A percentile compares a stretch with the other conserved stretches of the same genome.
phyloP scores from a whole-genome alignment of 2,797 vertebrate genomes.

The Ambastaia sidthimunki region DNA sequence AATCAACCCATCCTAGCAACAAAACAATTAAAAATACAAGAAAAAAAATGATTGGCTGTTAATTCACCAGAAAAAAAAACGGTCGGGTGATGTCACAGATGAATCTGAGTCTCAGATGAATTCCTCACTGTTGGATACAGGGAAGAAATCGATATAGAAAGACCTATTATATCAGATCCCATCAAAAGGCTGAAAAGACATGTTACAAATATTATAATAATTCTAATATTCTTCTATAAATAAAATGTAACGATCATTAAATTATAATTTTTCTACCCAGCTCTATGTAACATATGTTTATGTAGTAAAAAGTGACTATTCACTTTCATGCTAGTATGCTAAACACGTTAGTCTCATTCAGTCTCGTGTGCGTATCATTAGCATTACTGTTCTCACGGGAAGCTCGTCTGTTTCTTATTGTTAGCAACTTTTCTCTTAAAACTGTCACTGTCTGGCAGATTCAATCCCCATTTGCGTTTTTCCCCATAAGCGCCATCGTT shows the following conservation, averaged over 20 bases:
- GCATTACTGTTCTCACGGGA: conserved; percentile 26
- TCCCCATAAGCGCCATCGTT: neutral
- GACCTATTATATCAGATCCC: too few species aligned
- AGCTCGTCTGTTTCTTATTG: conserved; percentile 23
- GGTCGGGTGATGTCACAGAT: neutral
- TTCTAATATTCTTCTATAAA: too few species aligned
- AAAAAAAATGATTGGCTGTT: too few species aligned
- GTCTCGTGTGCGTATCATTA: conserved; percentile 28
- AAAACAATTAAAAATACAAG: too few species aligned
- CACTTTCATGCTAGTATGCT: neutral
- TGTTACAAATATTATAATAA: too few species aligned
- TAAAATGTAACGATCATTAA: too few species aligned
- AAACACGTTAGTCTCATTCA: neutral
- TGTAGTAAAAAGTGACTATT: neutral
- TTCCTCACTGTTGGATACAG: neutral
- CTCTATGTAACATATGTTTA: neutral
- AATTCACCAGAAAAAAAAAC: neutral
- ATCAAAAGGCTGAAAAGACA: too few species aligned
- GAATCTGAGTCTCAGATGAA: too few species aligned
- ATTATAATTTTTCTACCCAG: neutral
- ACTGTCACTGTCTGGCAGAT: neutral
- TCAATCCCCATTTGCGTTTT: neutral
- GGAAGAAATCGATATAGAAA: neutral
- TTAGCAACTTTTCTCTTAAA: conserved; percentile 24
- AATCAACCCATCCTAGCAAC: too few species aligned